A percentile compares a stretch with the other conserved stretches of the same genome.
These are phyloP conservation scores for Drosophila biarmipes DNA, from an alignment of 1,140 invertebrate species.

Conservation along the genomic window DNA sequence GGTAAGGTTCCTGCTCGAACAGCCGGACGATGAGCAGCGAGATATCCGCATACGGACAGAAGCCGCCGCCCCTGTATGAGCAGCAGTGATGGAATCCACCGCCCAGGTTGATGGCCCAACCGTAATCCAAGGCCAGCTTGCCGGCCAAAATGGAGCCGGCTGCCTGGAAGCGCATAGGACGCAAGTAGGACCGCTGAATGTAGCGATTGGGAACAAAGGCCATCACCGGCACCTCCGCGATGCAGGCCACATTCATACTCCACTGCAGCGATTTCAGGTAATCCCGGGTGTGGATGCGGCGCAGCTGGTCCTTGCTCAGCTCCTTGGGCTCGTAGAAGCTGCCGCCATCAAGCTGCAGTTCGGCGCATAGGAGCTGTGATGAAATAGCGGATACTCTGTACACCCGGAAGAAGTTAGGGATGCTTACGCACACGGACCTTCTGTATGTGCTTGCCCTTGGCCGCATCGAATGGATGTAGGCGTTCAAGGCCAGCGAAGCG, in stretches of 20 bases:
- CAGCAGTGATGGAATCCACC: constrained; percentile 95
- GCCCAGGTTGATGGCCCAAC: constrained; percentile 96
- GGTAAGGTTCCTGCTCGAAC: constrained; percentile 86
- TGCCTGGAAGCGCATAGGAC: constrained; percentile 92
- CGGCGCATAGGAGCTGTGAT: constrained; percentile 86
- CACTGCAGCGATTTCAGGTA: constrained; percentile 91
- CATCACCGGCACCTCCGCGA: constrained; percentile 91
- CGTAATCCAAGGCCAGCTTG: constrained; percentile 91
- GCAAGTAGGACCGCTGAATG: constrained; percentile 91
- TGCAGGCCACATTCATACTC: constrained; percentile 91
- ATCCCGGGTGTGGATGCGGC: constrained; percentile 89
- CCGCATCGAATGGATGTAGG: constrained; percentile 94
- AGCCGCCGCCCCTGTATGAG: constrained; percentile 90
- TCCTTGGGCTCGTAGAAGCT: constrained; percentile 88
- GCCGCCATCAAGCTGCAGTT: constrained; percentile 85
- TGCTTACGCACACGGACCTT: constrained; percentile 86
- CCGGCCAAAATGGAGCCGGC: constrained; percentile 93
- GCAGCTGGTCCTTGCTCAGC: constrained; percentile 89
- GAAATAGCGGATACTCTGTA: background rate
- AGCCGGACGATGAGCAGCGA: constrained; percentile 90
- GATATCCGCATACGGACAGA: constrained; percentile 96
- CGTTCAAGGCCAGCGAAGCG: constrained; percentile 92
- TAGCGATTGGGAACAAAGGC: constrained; percentile 91
- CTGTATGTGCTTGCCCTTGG: constrained; percentile 92
- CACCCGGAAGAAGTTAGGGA: background rate